phyloP scores from a whole-genome alignment of 2,888 invertebrate genomes.

The Noctua janthina region DNA sequence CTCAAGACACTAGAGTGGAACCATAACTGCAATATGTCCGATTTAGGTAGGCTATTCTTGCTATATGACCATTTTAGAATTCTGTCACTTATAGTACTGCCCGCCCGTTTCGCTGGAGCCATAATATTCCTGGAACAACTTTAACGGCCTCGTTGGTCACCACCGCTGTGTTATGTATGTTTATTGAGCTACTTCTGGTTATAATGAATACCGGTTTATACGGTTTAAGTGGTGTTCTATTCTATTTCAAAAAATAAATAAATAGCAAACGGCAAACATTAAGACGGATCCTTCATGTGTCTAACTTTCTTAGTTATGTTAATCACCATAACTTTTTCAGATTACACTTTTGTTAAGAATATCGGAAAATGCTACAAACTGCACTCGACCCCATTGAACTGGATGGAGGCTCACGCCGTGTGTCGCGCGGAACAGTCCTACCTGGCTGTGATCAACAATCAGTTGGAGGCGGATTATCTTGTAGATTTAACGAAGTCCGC shows the following conservation, averaged over 20 bases:
- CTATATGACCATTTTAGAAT: neutral
- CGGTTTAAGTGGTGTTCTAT: neutral
- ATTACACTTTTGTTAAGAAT: constrained; percentile 72
- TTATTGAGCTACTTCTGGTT: neutral
- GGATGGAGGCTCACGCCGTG: constrained; percentile 77
- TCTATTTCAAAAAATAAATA: neutral
- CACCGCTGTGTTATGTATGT: neutral
- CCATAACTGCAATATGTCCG: constrained; percentile 75
- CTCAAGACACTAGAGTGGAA: constrained; percentile 77
- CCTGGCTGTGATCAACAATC: constrained; percentile 51
- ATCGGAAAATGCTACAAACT: constrained; percentile 80
- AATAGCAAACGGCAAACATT: neutral
- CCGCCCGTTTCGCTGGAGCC: neutral
- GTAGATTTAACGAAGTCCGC: neutral
- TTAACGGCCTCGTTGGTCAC: neutral
- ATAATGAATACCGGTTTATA: neutral
- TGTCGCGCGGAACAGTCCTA: constrained; percentile 79
- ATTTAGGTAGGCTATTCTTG: constrained; percentile 69
- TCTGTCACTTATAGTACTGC: neutral
- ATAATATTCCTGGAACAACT: neutral
- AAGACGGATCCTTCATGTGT: neutral
- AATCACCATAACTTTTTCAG: constrained; percentile 62
- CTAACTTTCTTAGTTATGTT: neutral
- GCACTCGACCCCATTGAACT: constrained; percentile 76
- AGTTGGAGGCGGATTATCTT: constrained; percentile 9